phyloP scores from a whole-genome alignment of 2,888 invertebrate genomes.

The Hyalella azteca region DNA sequence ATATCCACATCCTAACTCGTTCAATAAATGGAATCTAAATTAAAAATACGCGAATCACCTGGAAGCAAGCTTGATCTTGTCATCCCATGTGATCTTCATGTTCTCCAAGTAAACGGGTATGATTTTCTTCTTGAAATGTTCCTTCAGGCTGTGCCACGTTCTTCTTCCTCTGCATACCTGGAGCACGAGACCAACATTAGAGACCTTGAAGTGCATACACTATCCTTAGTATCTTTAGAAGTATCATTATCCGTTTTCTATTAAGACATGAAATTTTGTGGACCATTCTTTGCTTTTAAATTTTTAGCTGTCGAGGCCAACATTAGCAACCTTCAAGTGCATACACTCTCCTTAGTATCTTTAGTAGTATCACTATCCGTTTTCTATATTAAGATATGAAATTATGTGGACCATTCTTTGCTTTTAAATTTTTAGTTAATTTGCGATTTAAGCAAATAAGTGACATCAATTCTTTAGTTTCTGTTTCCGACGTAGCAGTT shows the following conservation, averaged over 20 bases:
- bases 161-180: neutral
- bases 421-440: too few species aligned
- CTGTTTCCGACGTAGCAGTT: too few species aligned
- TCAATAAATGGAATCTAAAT: too few species aligned
- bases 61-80: neutral
- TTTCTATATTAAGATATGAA: too few species aligned
- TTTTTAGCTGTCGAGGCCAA: neutral
- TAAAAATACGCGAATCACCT: too few species aligned
- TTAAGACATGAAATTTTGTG: neutral
- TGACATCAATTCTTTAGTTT: too few species aligned
- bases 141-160: conserved; percentile 10
- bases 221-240: neutral
- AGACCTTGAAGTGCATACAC: neutral
- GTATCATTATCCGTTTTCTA: neutral
- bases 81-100: neutral
- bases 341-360: neutral
- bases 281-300: neutral
- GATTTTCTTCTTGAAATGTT: neutral
- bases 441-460: too few species aligned
- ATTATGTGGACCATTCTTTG: too few species aligned
- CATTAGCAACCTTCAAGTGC: neutral
- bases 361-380: neutral
- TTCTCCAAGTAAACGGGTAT: neutral
- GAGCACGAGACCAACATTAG: neutral
- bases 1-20: too few species aligned